These are phyloP conservation scores for Delichon dasypus DNA, from an alignment of 2,797 vertebrate species.

Conservation along the genomic window DNA sequence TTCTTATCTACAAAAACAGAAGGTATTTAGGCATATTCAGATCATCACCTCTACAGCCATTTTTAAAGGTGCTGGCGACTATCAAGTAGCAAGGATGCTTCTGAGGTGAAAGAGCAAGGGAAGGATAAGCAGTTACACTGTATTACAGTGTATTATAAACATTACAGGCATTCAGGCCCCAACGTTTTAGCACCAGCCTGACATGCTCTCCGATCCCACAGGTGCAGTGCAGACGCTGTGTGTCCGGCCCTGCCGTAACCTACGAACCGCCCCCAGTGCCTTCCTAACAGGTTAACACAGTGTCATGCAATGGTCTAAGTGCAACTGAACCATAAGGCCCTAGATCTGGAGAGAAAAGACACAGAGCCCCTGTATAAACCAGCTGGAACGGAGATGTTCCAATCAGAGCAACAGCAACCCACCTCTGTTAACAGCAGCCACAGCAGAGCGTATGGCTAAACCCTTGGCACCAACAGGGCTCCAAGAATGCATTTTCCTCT, in stretches of 20 bases:
- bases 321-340: not conserved
- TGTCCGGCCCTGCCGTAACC: not conserved
- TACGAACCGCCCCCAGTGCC: not conserved
- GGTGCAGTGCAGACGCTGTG: rapidly evolving
- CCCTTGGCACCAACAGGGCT: rapidly evolving
- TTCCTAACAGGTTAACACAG: rapidly evolving
- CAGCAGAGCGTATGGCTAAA: rapidly evolving
- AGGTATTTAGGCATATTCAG: not conserved
- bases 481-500: not conserved
- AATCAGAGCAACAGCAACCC: not conserved
- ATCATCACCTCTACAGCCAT: not conserved
- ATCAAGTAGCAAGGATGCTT: not conserved
- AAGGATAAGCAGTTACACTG: not conserved
- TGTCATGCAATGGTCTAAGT: too few species aligned
- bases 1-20: not conserved
- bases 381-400: not conserved
- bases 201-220: not conserved
- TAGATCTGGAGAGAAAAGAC: not conserved
- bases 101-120: not conserved
- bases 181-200: not conserved
- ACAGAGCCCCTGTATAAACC: not conserved
- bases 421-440: not conserved
- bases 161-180: not conserved
- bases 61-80: not conserved
- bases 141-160: too few species aligned